phyloP scores from a whole-genome alignment of 2,888 invertebrate species.

The Agrilus cyanescens region DNA sequence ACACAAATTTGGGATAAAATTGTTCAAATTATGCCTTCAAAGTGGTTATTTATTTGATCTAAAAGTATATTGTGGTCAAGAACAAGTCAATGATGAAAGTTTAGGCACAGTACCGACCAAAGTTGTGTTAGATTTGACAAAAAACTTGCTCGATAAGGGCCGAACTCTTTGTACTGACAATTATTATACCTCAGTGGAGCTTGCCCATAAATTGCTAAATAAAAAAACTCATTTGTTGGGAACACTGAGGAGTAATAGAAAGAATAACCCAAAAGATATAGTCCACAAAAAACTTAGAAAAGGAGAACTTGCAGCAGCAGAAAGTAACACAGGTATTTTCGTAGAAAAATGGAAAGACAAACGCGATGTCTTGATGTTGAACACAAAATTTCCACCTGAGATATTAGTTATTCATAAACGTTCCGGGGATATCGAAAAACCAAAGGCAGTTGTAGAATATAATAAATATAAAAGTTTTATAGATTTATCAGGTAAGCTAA shows the following conservation, averaged over 20 bases:
- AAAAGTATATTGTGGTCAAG: constrained; percentile 13
- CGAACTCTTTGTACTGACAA: constrained; percentile 12
- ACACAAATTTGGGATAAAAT: constrained; percentile 16
- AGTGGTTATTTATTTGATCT: constrained; percentile 12
- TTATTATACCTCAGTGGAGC: constrained; percentile 7
- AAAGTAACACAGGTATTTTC: constrained; percentile 7
- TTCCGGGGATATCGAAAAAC: constrained; percentile 3
- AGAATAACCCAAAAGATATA: background rate
- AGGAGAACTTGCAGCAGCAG: constrained; percentile 3
- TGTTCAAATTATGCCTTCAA: constrained; percentile 14
- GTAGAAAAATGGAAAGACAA: constrained; percentile 8
- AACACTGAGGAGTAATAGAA: constrained; percentile 1
- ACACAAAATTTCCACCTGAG: constrained; percentile 4
- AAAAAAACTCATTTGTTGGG: constrained; percentile 9
- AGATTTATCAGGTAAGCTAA: constrained; percentile 7
- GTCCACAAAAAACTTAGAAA: background rate
- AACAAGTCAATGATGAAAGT: constrained; percentile 5
- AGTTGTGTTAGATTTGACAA: constrained; percentile 11
- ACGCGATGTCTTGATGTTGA: constrained; percentile 5
- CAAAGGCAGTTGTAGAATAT: constrained; percentile 4
- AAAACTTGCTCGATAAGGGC: constrained; percentile 13
- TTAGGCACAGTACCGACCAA: constrained; percentile 12
- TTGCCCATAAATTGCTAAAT: constrained; percentile 1
- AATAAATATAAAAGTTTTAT: constrained; percentile 10
- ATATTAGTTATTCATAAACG: constrained; percentile 4